Base-by-base conservation (phyloP, 23 tunicate genomes). In the Phallusia fumigata region DNA sequence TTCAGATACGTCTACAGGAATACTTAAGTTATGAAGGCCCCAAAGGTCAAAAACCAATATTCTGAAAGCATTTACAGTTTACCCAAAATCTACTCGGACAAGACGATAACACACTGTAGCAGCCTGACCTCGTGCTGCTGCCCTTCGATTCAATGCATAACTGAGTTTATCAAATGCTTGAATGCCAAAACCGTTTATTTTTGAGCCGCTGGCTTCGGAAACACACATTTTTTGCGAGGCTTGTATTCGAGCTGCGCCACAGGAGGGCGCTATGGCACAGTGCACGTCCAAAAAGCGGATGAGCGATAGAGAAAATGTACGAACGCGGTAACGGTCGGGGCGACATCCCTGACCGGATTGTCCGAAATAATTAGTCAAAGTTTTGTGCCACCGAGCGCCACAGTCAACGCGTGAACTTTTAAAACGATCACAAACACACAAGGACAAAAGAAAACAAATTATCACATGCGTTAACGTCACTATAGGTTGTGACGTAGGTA, bases 261-360 rank as follows among this genome's bases (percentile, higher is more conserved):
- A 24, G 1, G 69, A 10, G 13, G 26, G 69, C 69, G 69, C 69
- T 58, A 58, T 58, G 69, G 69, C 69, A 58, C 69, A 58, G 69
- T 58, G 26, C 69, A 58, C 26, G 69, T 58, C 69, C 69, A 58
- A 58, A 58, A 58, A 58, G 69, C 69, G 69, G 69, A 58, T 58
- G 69, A 58, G 69, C 69, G 69, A 24, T 21, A 58, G 11, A 24
- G 26, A 58, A 21, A 58, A 6, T 24, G 26, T 24, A 22, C 69
- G 69, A 58, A 10, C 5, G 47, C 47, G 47, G 8, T 40, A 40
- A 40, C 47, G 47, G 47, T 40, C 47, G 47, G 10, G 47, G 47
- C 47, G 47, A 40, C 10, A 3, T 40, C 47, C 47, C 47, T 40
- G 47, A 40, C 47, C 47, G 47, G 47, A 40, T 40, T 40, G 47